Conservation (phyloP, 1,140 invertebrate species). For the Maniola jurtina region DNA sequence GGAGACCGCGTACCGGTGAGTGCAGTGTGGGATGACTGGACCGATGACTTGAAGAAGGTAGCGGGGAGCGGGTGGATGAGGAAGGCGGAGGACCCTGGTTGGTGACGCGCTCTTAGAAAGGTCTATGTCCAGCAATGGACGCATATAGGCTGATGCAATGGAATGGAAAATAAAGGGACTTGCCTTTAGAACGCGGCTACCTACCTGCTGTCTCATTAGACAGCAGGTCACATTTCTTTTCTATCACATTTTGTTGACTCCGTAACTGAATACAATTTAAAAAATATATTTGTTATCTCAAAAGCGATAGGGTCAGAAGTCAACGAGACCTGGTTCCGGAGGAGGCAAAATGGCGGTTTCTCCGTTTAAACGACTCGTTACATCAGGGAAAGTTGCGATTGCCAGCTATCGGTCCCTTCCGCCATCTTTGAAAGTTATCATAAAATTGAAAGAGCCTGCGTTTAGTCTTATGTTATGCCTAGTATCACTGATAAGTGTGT, state of each 20-base stretch:
- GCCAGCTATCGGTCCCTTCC: conserved; percentile 42
- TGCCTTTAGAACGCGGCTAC: background rate
- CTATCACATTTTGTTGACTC: background rate
- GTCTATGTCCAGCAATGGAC: too few relatives aligned
- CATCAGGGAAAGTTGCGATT: conserved; percentile 41
- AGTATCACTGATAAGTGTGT: too few relatives aligned
- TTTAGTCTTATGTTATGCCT: conserved; percentile 18
- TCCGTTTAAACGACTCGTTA: conserved; percentile 19
- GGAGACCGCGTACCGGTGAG: too few relatives aligned
- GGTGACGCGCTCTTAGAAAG: too few relatives aligned
- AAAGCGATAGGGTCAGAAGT: conserved; percentile 24
- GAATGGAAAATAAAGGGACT: too few relatives aligned
- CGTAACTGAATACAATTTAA: background rate
- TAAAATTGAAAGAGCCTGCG: conserved; percentile 23
- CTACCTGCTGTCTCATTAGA: background rate
- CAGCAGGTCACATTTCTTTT: too few relatives aligned
- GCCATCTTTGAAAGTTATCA: conserved; percentile 28
- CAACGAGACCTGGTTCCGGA: conserved; percentile 23
- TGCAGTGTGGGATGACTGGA: too few relatives aligned
- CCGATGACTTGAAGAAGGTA: too few relatives aligned
- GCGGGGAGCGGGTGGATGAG: too few relatives aligned
- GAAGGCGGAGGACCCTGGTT: too few relatives aligned
- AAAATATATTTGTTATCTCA: conserved; percentile 13
- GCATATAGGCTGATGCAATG: too few relatives aligned
- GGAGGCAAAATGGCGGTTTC: conserved; percentile 20